Evolutionary conservation across 2,888 invertebrate genomes (phyloP), one percentile per base, ranked within the genome.

Genomic region (Pecten maximus): DNA sequence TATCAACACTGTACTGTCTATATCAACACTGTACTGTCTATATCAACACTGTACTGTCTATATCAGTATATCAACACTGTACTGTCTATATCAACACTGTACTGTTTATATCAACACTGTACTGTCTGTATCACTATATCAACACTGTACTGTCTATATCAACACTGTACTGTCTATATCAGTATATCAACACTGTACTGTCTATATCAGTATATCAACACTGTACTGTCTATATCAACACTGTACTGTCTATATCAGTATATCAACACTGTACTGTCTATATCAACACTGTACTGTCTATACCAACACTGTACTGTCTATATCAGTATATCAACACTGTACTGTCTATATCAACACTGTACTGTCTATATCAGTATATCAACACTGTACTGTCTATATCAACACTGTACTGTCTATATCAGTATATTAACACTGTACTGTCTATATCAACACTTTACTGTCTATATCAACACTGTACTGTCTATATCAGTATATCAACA

Each of bases 181-280:
- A n/a, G n/a, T 60, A 60, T 60, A 60, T 60, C 60, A 60, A 60
- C 60, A 60, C 23, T n/a, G 23, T 60, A 60, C 23, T 60, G 60
- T 23, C 60, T 60, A 60, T 23, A 23, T 60, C 23, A 10, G 15
- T 48, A 48, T 48, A 48, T 48, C 48, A 48, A 60, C 60, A 60
- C 23, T n/a, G 19, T 60, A 60, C 44, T 44, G 44, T 44, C 44
- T 44, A 44, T 44, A 44, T 44, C 44, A n/a, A 44, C 44, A 44
- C 44, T 10, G 44, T 60, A 60, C 23, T 60, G 60, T 23, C 60
- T 60, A 60, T 23, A 23, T 60, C 23, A 1, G 48, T 48, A 48
- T 48, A 48, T 48, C 48, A 48, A 60, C 60, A 60, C 23, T n/a
- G 19, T 60, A 60, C 44, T 44, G 44, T 44, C 44, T 44, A 44